Conservation (phyloP, 2,113 vertebrate species). For the Corapipo altera region DNA sequence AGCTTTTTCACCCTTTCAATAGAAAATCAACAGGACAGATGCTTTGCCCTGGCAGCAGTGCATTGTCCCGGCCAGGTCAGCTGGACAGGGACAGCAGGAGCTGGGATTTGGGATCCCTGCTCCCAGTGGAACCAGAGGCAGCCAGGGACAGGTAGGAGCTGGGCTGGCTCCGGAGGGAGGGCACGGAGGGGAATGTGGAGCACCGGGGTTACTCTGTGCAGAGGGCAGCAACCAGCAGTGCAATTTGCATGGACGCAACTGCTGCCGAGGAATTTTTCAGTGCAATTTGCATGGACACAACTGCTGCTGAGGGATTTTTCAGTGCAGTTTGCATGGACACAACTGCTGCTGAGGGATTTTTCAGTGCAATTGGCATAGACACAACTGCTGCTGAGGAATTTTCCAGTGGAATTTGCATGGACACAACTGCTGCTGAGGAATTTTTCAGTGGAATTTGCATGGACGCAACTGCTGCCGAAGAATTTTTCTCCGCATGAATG, state of each 20-base stretch:
- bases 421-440: not conserved
- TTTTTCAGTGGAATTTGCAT: too few species aligned
- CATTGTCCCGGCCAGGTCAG: not conserved
- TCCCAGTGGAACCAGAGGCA: not conserved
- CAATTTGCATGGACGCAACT: not conserved
- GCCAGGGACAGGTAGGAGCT: not conserved
- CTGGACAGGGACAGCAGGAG: not conserved
- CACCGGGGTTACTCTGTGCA: not conserved
- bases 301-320: not conserved
- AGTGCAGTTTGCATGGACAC: not conserved
- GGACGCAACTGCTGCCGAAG: not conserved
- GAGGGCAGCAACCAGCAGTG: not conserved
- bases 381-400: not conserved
- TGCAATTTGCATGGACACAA: not conserved
- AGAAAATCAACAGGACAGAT: not conserved
- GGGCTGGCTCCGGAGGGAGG: not conserved
- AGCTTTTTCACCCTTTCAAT: not conserved
- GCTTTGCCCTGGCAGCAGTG: not conserved
- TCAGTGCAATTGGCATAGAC: not conserved
- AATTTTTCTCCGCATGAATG: rapidly evolving
- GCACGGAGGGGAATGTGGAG: not conserved
- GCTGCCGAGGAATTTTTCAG: not conserved
- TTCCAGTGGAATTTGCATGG: not conserved
- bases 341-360: too few species aligned
- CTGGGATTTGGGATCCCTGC: not conserved